A percentile compares a stretch with the other conserved stretches of the same genome.
phyloP scores from a whole-genome alignment of 2,797 vertebrate species.

The Smutsia temminckii region DNA sequence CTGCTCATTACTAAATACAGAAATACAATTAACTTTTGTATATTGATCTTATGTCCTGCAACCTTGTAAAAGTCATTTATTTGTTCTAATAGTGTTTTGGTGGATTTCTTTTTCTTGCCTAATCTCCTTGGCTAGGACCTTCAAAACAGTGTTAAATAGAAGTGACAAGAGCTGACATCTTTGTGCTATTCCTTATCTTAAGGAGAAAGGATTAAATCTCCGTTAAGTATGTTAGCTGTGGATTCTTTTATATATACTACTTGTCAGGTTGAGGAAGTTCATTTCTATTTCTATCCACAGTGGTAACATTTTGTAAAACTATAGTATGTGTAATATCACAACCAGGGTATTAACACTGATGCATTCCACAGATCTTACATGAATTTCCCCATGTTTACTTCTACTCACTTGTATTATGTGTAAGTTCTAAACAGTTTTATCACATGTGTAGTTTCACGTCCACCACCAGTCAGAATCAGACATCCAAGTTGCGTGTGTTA shows the following conservation, averaged over 20 bases:
- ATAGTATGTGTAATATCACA: not conserved
- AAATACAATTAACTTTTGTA: not conserved
- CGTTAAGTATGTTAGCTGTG: not conserved
- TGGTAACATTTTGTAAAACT: not conserved
- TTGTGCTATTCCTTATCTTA: not conserved
- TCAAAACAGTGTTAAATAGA: not conserved
- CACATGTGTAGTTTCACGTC: not conserved
- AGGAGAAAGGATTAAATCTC: not conserved
- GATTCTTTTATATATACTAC: not conserved
- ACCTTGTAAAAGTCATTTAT: not conserved
- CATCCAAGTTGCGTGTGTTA: not conserved
- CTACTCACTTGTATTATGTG: not conserved
- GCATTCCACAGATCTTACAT: not conserved
- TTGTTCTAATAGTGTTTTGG: not conserved
- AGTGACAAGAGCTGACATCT: not conserved
- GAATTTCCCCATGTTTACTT: not conserved
- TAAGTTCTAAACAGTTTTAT: not conserved
- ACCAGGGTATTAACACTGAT: not conserved
- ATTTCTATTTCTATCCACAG: not conserved
- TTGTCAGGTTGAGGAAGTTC: not conserved
- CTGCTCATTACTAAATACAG: not conserved
- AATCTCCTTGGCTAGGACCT: not conserved
- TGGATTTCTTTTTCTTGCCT: slow-evolving; percentile 20
- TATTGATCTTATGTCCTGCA: not conserved
- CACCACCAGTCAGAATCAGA: not conserved